Conservation (phyloP, 92 coral and sea anemone genomes). For the Galaxea fascicularis region DNA sequence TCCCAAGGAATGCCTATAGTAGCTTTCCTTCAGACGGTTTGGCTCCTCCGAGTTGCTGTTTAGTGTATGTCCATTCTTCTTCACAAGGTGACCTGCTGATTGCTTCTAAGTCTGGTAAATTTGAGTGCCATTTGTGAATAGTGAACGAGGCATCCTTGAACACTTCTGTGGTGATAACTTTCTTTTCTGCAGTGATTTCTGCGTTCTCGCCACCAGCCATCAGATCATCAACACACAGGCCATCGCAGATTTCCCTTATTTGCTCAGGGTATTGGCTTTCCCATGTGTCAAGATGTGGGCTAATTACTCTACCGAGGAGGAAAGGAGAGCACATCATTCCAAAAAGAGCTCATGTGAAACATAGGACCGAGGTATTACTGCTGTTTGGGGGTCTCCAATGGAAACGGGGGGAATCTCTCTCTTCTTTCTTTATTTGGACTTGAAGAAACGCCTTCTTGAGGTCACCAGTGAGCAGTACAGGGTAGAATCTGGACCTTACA, state of each 20-base stretch:
- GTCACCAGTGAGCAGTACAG: constrained; percentile 39
- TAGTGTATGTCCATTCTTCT: constrained; percentile 57
- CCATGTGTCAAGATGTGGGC: constrained; percentile 50
- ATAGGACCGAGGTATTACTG: constrained; percentile 22
- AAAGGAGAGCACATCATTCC: constrained; percentile 68
- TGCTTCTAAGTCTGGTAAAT: constrained; percentile 41
- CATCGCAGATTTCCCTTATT: constrained; percentile 23
- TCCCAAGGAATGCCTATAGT: constrained; percentile 68
- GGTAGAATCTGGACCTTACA: constrained; percentile 24
- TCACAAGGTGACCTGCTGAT: constrained; percentile 32
- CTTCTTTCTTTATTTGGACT: constrained; percentile 45
- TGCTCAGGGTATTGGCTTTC: constrained; percentile 51
- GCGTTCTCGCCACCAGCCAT: constrained; percentile 49
- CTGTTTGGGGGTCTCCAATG: constrained; percentile 46
- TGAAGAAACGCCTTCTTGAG: constrained; percentile 43
- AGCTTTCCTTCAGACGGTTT: constrained; percentile 56
- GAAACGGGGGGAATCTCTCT: constrained; percentile 63
- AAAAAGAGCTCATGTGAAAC: constrained; percentile 53
- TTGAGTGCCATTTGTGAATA: constrained; percentile 47
- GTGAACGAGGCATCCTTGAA: constrained; percentile 47
- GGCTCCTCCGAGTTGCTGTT: constrained; percentile 64
- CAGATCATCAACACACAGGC: constrained; percentile 68
- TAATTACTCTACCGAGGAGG: constrained; percentile 60
- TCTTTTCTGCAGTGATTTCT: constrained; percentile 39
- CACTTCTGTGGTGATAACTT: constrained; percentile 27